These are phyloP conservation scores for Lampris megalopsis DNA, from an alignment of 2,113 vertebrate species.

Conservation along the genomic window DNA sequence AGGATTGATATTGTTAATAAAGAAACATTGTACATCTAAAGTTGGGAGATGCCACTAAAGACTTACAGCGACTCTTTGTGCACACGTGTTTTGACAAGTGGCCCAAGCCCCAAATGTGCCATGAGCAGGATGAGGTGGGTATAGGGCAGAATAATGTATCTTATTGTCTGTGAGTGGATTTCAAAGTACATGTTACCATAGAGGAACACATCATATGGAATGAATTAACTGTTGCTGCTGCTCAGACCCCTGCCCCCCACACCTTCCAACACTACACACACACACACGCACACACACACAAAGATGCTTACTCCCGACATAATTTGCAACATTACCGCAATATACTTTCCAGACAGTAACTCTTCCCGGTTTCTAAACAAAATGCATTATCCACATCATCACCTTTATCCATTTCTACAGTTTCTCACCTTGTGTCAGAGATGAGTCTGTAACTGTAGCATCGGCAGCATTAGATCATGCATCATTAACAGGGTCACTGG, in stretches of 20 bases:
- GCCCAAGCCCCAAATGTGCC: neutral
- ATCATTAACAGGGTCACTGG: neutral
- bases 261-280: slow-evolving; percentile 1
- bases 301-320: neutral
- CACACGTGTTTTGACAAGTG: neutral
- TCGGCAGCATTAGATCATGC: neutral
- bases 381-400: neutral
- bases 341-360: neutral
- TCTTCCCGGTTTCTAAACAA: neutral
- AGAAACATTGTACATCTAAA: no score
- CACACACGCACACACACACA: slow-evolving; percentile 1
- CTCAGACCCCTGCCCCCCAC: slow-evolving; percentile 1
- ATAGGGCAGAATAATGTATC: neutral
- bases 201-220: slow-evolving; percentile 26
- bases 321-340: neutral
- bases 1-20: no score
- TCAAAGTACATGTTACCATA: slow-evolving; percentile 36
- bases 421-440: slow-evolving; percentile 26
- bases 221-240: slow-evolving; percentile 29
- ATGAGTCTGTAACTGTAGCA: slow-evolving; percentile 41
- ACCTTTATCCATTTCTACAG: slow-evolving; percentile 4
- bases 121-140: neutral
- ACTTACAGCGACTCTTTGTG: neutral
- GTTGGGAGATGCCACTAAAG: no score
- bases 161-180: neutral